Evolutionary conservation across 2,113 vertebrate species (phyloP).

Genomic region (Alosa alosa): DNA sequence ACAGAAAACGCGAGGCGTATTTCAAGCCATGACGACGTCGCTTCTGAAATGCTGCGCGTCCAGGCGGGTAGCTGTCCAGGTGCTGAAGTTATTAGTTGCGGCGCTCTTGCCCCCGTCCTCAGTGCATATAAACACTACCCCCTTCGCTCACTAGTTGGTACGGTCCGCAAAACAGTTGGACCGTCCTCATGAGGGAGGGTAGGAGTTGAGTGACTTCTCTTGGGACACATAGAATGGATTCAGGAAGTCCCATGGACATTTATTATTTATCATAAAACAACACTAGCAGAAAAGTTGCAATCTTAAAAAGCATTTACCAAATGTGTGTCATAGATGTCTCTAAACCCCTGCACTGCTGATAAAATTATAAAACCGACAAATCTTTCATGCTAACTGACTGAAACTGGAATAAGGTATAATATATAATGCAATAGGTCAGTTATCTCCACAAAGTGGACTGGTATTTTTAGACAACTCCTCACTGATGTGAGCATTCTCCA

Average conservation of each 20-base stretch:
- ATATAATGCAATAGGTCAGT: too few species aligned
- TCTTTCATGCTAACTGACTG: background rate
- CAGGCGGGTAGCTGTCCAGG: constrained; percentile 50
- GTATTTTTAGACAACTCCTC: too few species aligned
- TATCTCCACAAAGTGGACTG: too few species aligned
- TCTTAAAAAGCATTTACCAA: background rate
- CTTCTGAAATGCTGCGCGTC: background rate
- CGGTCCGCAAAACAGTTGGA: constrained; percentile 47
- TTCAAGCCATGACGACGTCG: constrained; percentile 40
- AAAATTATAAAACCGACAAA: background rate
- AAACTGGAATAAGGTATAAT: background rate
- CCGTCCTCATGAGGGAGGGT: constrained; percentile 41
- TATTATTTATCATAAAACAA: background rate
- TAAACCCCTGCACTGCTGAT: background rate
- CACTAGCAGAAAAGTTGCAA: background rate
- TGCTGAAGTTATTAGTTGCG: constrained; percentile 46
- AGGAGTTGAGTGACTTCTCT: constrained; percentile 39
- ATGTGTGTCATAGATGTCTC: background rate
- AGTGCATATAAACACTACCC: constrained; percentile 40
- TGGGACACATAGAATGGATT: constrained; percentile 31
- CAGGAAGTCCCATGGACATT: background rate
- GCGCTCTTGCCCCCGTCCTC: constrained; percentile 21
- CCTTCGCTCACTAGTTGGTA: constrained; percentile 45
- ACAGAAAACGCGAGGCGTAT: background rate
- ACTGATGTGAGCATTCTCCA: too few species aligned